phyloP scores from a whole-genome alignment of 2,113 vertebrate genomes.

The Lethenteron reissneri region DNA sequence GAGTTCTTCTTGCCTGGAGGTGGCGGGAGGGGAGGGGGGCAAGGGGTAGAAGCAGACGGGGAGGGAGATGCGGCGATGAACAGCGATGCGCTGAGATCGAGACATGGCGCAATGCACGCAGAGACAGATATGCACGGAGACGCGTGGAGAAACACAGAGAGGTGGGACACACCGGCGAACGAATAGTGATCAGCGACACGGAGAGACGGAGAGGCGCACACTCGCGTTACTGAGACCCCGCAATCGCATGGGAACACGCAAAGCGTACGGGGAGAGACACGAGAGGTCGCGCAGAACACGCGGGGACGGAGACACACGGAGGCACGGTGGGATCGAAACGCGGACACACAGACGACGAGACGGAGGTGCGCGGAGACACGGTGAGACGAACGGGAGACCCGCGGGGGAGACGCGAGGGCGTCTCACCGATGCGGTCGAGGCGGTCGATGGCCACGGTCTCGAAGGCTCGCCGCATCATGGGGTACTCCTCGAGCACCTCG shows the following conservation, averaged over 20 bases:
- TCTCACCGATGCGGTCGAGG: constrained; percentile 69
- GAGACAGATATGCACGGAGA: neutral
- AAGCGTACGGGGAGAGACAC: neutral
- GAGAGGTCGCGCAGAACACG: neutral
- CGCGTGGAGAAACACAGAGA: neutral
- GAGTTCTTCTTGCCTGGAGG: constrained; percentile 86
- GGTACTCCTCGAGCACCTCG: constrained; percentile 88
- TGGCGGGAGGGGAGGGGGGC: neutral
- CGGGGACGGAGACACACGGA: neutral
- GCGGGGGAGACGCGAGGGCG: neutral
- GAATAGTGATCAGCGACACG: neutral
- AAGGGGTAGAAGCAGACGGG: neutral
- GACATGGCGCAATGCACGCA: neutral
- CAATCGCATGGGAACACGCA: neutral
- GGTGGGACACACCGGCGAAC: neutral
- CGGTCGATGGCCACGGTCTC: constrained; percentile 92
- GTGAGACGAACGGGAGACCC: neutral
- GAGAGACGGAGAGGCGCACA: neutral
- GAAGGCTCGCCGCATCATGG: constrained; percentile 92
- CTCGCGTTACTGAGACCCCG: neutral
- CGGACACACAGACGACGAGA: neutral
- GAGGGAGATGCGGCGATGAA: neutral
- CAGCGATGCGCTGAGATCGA: neutral
- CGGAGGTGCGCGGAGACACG: neutral
- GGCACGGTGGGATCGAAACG: neutral